Evolutionary conservation across 2,113 vertebrate species (phyloP).

Genomic region (Protobothrops mucrosquamatus): DNA sequence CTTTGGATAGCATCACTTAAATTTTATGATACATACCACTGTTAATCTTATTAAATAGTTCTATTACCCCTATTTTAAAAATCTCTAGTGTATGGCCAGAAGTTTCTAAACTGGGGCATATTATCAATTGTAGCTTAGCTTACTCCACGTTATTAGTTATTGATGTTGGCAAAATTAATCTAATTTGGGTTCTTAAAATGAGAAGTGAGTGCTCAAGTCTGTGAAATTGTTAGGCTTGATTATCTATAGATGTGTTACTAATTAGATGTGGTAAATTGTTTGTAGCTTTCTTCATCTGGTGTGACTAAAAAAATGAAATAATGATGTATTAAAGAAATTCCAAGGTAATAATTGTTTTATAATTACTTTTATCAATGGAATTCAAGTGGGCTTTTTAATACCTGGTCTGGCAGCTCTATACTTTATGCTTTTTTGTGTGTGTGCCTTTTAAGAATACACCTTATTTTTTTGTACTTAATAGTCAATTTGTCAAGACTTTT

Average conservation of each 20-base stretch:
- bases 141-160: not conserved
- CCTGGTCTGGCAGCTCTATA: not conserved
- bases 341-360: not conserved
- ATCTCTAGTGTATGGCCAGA: not conserved
- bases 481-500: not conserved
- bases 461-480: not conserved
- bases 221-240: not conserved
- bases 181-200: not conserved
- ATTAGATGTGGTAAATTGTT: not conserved
- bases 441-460: not conserved
- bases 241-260: not conserved
- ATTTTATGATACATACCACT: not conserved
- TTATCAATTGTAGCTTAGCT: not conserved
- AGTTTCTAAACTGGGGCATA: not conserved
- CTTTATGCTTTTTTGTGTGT: constrained; percentile 21
- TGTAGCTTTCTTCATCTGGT: not conserved
- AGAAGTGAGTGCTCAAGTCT: not conserved
- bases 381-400: constrained; percentile 23
- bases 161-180: not conserved
- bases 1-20: not conserved
- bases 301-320: not conserved
- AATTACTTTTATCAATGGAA: constrained; percentile 1
- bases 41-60: not conserved
- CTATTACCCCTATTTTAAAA: not conserved
- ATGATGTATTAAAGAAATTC: not conserved